These are phyloP conservation scores for Donacobius atricapilla DNA, from an alignment of 2,113 vertebrate species.

Conservation along the genomic window DNA sequence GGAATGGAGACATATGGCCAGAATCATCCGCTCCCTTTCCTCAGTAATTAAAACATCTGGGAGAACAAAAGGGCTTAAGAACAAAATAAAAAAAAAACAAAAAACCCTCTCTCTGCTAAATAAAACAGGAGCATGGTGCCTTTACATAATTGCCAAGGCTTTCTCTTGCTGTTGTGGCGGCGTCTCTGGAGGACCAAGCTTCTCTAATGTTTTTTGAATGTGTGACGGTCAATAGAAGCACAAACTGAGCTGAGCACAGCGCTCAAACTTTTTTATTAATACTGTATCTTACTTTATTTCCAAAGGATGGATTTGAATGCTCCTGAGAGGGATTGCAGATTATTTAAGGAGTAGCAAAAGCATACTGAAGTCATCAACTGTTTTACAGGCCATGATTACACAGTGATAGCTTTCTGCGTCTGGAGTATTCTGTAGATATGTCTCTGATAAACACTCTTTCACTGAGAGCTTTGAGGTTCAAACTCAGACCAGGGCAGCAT, in stretches of 20 bases:
- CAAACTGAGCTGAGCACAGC: background rate
- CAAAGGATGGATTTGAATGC: background rate
- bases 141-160: slow-evolving; percentile 34
- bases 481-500: background rate
- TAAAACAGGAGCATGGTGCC: slow-evolving; percentile 45
- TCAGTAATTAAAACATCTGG: slow-evolving; percentile 97
- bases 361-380: slow-evolving; percentile 44
- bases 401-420: background rate
- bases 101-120: slow-evolving; percentile 30
- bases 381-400: background rate
- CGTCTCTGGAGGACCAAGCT: slow-evolving; percentile 21
- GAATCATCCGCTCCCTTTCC: slow-evolving; percentile 91
- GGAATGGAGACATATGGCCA: slow-evolving; percentile 91
- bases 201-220: slow-evolving; percentile 44
- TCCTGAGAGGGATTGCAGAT: background rate
- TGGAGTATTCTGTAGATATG: background rate
- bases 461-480: background rate
- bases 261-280: slow-evolving; percentile 19
- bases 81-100: background rate
- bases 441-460: background rate
- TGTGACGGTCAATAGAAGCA: background rate
- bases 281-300: slow-evolving; percentile 5
- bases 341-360: slow-evolving; percentile 39
- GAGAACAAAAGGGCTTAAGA: slow-evolving; percentile 71
- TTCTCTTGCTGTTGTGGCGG: background rate